Percentiles rank a stretch among this genome's conserved stretches.
Conservation (phyloP, 2,113 vertebrate species). For the Miniopterus natalensis region DNA sequence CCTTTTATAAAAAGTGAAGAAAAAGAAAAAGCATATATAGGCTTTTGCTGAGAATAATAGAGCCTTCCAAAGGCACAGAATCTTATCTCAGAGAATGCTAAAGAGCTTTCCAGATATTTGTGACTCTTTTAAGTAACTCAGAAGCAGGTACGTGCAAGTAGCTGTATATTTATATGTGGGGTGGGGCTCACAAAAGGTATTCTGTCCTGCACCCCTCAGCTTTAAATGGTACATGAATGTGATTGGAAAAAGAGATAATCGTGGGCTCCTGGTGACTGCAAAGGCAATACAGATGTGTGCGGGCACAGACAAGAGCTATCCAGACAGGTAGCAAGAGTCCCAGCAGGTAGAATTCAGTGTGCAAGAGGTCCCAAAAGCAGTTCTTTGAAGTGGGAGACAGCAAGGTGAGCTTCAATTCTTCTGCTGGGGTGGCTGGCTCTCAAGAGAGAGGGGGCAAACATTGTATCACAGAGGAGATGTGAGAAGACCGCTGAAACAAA, state of each 20-base stretch:
- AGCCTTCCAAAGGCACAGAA: slow-evolving; percentile 15
- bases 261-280: background rate
- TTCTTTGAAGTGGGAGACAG: background rate
- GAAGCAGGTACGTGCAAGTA: slow-evolving; percentile 43
- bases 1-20: slow-evolving; percentile 56
- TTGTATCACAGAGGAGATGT: background rate
- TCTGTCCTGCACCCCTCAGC: background rate
- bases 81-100: slow-evolving; percentile 61
- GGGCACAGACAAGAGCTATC: background rate
- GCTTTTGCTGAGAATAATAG: slow-evolving; percentile 29
- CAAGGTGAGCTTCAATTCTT: background rate
- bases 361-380: background rate
- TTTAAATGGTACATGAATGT: slow-evolving; percentile 30
- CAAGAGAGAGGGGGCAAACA: background rate
- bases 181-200: background rate
- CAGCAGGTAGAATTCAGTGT: background rate
- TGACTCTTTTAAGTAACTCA: slow-evolving; percentile 53
- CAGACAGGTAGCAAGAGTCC: background rate
- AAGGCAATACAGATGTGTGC: slow-evolving; percentile 27
- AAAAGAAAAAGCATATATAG: slow-evolving; percentile 53
- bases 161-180: background rate
- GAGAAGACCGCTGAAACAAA: background rate
- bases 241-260: background rate
- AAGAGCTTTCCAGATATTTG: slow-evolving; percentile 59
- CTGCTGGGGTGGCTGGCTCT: background rate